These are phyloP conservation scores for Orgyia antiqua DNA, from an alignment of 2,888 invertebrate species.

Conservation along the genomic window DNA sequence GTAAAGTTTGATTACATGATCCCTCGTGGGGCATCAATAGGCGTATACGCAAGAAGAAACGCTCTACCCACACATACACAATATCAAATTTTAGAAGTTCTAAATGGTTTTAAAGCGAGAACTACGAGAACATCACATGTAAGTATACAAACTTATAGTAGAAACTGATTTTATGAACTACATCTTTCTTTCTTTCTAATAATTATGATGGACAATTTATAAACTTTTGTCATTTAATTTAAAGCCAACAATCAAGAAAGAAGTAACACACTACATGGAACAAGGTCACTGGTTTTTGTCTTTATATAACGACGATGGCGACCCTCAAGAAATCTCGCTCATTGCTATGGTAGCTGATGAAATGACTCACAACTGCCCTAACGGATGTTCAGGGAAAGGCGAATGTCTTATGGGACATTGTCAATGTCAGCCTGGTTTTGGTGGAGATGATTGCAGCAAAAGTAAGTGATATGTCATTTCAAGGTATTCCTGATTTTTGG, in stretches of 20 bases:
- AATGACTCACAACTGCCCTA: slow-evolving; percentile 96
- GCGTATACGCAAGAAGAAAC: slow-evolving; percentile 95
- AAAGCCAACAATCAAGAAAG: slow-evolving; percentile 91
- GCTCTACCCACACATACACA: slow-evolving; percentile 97
- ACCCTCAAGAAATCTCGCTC: slow-evolving; percentile 91
- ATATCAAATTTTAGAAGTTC: slow-evolving; percentile 96
- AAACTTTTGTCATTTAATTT: slow-evolving; percentile 9
- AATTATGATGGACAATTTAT: no score
- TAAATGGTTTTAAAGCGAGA: slow-evolving; percentile 92
- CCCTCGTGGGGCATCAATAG: slow-evolving; percentile 94
- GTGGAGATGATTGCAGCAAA: slow-evolving; percentile 97
- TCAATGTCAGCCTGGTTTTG: slow-evolving; percentile 97
- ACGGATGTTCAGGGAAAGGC: slow-evolving; percentile 97
- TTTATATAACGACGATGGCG: slow-evolving; percentile 96
- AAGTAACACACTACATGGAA: slow-evolving; percentile 96
- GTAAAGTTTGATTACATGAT: slow-evolving; percentile 97
- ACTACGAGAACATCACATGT: slow-evolving; percentile 91
- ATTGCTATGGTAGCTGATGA: slow-evolving; percentile 91
- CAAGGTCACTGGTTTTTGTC: slow-evolving; percentile 98
- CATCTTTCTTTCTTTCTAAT: background rate
- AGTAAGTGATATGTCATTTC: slow-evolving; percentile 78
- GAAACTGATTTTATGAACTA: background rate
- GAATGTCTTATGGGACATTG: slow-evolving; percentile 97
- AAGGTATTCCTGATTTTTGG: background rate
- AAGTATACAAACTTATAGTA: slow-evolving; percentile 61